These are phyloP conservation scores for Graphium colonna DNA, from an alignment of 2,888 invertebrate species.

Conservation along the genomic window DNA sequence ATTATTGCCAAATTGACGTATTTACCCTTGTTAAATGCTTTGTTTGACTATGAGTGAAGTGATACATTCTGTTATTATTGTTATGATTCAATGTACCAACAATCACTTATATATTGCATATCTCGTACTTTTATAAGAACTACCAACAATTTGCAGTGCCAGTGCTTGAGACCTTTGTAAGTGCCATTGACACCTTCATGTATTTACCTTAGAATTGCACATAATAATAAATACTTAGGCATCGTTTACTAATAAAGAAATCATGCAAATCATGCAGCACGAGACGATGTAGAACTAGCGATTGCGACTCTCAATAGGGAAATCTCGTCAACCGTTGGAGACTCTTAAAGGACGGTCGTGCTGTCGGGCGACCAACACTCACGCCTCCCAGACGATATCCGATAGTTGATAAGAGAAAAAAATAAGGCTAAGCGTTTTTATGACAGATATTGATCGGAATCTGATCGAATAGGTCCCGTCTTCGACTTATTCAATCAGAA, in stretches of 20 bases:
- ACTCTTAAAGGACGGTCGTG: too few relatives aligned
- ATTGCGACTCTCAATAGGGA: too few relatives aligned
- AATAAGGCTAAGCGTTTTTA: too few relatives aligned
- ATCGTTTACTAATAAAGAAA: constrained; percentile 65
- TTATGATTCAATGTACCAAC: background rate
- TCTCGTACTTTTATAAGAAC: background rate
- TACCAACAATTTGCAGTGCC: background rate
- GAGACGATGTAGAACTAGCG: too few relatives aligned
- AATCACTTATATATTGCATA: constrained; percentile 2
- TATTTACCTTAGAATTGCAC: constrained; percentile 53
- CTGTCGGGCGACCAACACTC: too few relatives aligned
- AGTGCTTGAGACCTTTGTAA: background rate
- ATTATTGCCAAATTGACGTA: constrained; percentile 2
- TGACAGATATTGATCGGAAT: too few relatives aligned
- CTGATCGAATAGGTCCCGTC: too few relatives aligned
- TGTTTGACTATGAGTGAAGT: background rate
- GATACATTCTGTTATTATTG: background rate
- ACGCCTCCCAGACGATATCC: too few relatives aligned
- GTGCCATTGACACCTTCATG: constrained; percentile 45
- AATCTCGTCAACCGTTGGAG: too few relatives aligned
- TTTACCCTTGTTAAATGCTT: background rate
- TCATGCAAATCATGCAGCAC: constrained; percentile 52
- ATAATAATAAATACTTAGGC: constrained; percentile 49
- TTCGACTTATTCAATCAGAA: too few relatives aligned
- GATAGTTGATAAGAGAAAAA: too few relatives aligned